A percentile compares a stretch with the other conserved stretches of the same genome.
Conservation (phyloP, 2,888 invertebrate species). For the Nesidiocoris tenuis region DNA sequence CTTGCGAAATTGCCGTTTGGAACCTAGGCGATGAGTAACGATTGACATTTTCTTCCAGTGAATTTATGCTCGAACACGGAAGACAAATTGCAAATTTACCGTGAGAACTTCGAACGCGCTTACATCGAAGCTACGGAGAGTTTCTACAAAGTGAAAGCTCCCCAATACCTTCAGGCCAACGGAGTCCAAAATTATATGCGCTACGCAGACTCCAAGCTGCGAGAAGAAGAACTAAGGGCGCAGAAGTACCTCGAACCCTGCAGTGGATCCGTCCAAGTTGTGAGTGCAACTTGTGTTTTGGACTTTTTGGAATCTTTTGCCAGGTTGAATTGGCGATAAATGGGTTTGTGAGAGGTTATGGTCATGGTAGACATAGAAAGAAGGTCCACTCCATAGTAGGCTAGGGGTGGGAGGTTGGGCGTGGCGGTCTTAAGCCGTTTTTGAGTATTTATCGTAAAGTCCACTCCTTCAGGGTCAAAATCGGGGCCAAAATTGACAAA, state of each 20-base stretch:
- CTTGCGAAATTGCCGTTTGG: neutral
- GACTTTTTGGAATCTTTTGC: no score
- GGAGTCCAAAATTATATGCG: conserved; percentile 97
- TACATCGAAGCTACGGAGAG: conserved; percentile 92
- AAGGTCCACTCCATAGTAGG: no score
- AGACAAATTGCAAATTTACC: conserved; percentile 92
- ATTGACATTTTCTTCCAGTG: conserved; percentile 60
- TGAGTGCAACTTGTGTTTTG: conserved; percentile 51
- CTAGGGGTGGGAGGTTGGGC: no score
- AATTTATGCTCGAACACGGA: conserved; percentile 91
- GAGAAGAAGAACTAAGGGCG: conserved; percentile 92
- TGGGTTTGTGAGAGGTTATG: neutral
- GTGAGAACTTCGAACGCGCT: conserved; percentile 94
- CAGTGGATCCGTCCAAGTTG: conserved; percentile 68
- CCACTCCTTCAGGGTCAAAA: no score
- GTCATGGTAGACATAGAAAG: no score
- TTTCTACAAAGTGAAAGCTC: conserved; percentile 89
- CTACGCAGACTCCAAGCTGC: conserved; percentile 90
- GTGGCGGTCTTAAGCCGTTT: no score
- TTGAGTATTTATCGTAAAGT: no score
- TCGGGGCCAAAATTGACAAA: no score
- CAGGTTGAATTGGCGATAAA: neutral
- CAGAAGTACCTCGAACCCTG: conserved; percentile 89
- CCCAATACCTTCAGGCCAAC: conserved; percentile 81
- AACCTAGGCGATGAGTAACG: neutral